phyloP scores from a whole-genome alignment of 2,888 invertebrate genomes.

The Yponomeuta evonymella region DNA sequence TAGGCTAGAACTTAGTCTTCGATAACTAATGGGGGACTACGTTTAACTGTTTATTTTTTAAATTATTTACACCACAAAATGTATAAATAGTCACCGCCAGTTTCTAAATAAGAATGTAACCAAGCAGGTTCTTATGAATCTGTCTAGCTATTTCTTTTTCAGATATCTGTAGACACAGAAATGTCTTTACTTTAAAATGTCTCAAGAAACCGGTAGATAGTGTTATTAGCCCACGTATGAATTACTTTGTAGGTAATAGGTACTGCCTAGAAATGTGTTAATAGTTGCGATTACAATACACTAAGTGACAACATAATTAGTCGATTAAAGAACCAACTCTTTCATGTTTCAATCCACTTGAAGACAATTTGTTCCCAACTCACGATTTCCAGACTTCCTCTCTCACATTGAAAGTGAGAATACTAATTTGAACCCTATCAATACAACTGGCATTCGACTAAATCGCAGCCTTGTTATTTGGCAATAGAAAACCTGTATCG shows the following conservation, averaged over 20 bases:
- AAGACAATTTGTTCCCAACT: not conserved
- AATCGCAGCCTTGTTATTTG: not conserved
- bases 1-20: not conserved
- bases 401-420: not conserved
- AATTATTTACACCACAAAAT: no score
- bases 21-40: not conserved
- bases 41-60: no score
- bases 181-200: no score
- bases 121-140: no score
- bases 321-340: not conserved
- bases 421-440: constrained; percentile 1
- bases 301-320: not conserved
- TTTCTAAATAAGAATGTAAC: no score
- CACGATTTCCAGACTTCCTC: constrained; percentile 11
- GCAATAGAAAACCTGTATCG: not conserved
- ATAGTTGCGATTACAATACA: not conserved
- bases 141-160: no score
- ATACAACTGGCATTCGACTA: not conserved
- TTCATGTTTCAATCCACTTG: not conserved
- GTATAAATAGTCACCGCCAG: no score
- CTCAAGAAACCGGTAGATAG: no score
- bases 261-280: not conserved
- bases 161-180: no score
- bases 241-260: no score
- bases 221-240: no score